Evolutionary conservation across 2,797 vertebrate genomes (phyloP).

Genomic region (Dromococcyx pavoninus): DNA sequence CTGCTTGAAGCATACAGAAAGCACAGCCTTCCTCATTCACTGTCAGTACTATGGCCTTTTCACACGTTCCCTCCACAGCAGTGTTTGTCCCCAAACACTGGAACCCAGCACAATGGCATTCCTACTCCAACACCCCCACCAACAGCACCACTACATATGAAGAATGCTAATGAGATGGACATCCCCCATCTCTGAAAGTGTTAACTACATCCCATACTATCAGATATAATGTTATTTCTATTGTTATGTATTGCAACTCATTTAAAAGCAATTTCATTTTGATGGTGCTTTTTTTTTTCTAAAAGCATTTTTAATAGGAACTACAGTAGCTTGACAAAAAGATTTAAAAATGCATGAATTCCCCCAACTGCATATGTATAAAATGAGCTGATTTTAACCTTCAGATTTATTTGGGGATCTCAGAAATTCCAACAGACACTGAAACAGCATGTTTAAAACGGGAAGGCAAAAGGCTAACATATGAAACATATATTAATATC

Average conservation of each 20-base stretch:
- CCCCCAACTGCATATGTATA: accelerated
- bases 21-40: constrained; percentile 85
- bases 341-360: background rate
- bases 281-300: background rate
- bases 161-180: constrained; percentile 82
- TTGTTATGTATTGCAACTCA: constrained; percentile 34
- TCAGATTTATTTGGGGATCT: background rate
- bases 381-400: background rate
- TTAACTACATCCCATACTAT: constrained; percentile 68
- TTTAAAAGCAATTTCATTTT: constrained; percentile 19
- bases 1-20: constrained; percentile 82
- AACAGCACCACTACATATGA: constrained; percentile 73
- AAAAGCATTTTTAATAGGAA: constrained; percentile 35
- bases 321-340: background rate
- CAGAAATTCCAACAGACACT: background rate
- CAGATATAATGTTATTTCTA: constrained; percentile 32
- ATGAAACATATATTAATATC: background rate
- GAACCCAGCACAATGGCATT: constrained; percentile 83
- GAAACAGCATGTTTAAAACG: background rate
- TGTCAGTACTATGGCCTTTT: constrained; percentile 81
- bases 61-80: constrained; percentile 84
- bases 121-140: constrained; percentile 80
- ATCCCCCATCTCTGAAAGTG: constrained; percentile 69
- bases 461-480: background rate
- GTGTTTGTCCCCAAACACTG: constrained; percentile 91